These are phyloP conservation scores for Leptinotarsa rubiginosa DNA, from an alignment of 2,888 invertebrate species.

Conservation along the genomic window DNA sequence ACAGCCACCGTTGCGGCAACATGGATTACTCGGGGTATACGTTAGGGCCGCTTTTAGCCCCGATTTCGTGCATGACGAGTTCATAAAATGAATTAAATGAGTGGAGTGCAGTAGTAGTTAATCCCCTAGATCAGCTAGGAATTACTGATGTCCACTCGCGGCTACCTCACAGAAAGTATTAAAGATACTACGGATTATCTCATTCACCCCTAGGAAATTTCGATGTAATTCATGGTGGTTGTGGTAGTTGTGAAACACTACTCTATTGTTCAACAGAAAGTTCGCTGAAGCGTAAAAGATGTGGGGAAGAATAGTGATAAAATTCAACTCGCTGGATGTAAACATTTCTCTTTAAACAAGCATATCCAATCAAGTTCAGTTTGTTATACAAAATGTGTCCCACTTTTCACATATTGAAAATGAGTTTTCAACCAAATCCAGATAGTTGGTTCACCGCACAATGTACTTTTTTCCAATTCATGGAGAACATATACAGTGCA, in stretches of 20 bases:
- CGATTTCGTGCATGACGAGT: conserved; percentile 63
- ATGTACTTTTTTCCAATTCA: too few relatives aligned
- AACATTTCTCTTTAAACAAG: too few relatives aligned
- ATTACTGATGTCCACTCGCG: conserved; percentile 22
- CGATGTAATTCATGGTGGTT: neutral
- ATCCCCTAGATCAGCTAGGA: conserved; percentile 20
- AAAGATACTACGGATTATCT: conserved; percentile 20
- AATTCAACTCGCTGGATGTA: too few relatives aligned
- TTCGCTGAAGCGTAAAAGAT: too few relatives aligned
- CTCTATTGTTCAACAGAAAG: too few relatives aligned
- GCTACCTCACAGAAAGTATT: conserved; percentile 12
- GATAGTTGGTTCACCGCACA: too few relatives aligned
- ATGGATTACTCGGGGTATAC: conserved; percentile 61
- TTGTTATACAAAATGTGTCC: too few relatives aligned
- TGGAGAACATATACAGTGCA: too few relatives aligned
- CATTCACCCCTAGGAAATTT: neutral
- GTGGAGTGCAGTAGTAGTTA: conserved; percentile 33
- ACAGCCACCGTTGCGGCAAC: conserved; percentile 60
- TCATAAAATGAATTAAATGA: conserved; percentile 61
- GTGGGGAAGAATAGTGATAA: too few relatives aligned
- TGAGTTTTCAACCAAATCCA: too few relatives aligned
- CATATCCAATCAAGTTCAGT: too few relatives aligned
- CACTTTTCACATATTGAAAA: too few relatives aligned
- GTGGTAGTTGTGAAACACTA: neutral
- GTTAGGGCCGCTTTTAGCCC: conserved; percentile 55